These are phyloP conservation scores for Metacarcinus magister DNA, from an alignment of 2,888 invertebrate genomes.

Conservation along the genomic window DNA sequence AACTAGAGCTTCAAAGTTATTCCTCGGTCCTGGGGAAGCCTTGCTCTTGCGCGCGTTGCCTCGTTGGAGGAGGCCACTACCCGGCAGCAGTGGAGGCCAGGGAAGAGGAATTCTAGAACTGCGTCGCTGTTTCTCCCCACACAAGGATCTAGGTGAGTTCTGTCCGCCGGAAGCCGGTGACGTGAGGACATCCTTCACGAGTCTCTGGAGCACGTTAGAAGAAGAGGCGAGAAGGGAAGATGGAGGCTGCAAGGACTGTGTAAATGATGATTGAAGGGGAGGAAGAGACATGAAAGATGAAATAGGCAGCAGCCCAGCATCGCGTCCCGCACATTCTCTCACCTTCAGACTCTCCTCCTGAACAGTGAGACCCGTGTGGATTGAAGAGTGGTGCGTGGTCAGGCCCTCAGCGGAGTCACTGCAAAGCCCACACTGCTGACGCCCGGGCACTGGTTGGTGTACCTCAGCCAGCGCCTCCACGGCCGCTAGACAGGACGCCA, in stretches of 20 bases:
- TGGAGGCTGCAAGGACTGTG: background rate
- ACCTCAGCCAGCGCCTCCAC: background rate
- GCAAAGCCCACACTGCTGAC: background rate
- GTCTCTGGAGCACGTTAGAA: background rate
- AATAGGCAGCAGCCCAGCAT: background rate
- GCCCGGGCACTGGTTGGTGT: background rate
- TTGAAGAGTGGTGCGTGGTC: background rate
- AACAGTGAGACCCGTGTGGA: background rate
- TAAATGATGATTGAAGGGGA: background rate
- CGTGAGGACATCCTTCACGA: background rate
- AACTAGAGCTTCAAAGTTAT: constrained; percentile 69
- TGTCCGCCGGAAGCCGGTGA: background rate
- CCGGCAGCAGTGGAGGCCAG: background rate
- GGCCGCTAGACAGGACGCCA: background rate
- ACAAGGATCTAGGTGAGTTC: background rate
- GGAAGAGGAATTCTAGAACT: background rate
- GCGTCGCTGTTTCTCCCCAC: background rate
- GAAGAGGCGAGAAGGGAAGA: constrained; percentile 28
- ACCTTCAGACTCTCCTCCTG: background rate
- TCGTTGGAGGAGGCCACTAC: background rate
- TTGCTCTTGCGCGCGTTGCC: background rate
- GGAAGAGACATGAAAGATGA: background rate
- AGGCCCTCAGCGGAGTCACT: background rate
- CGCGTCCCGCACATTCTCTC: background rate
- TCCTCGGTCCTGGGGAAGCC: background rate